A percentile compares a stretch with the other conserved stretches of the same genome.
Conservation (phyloP, 2,888 invertebrate species). For the Zaprionus bogoriensis region DNA sequence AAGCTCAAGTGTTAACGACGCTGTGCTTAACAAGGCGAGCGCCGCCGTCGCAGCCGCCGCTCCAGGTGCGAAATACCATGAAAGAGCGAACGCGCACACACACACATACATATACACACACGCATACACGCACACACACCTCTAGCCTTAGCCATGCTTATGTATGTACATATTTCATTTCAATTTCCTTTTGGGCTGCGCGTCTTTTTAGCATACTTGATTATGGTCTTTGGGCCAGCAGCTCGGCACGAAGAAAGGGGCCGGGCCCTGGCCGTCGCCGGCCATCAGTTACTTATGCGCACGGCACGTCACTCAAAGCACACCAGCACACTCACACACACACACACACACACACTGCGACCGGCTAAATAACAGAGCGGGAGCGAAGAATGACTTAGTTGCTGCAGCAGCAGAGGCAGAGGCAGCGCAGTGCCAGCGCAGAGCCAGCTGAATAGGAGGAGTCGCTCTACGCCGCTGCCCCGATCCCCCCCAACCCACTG, state of each 20-base stretch:
- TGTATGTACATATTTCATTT: constrained; percentile 72
- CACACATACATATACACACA: constrained; percentile 12
- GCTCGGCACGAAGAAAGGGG: constrained; percentile 58
- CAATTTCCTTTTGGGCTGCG: constrained; percentile 78
- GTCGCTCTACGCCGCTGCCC: background rate
- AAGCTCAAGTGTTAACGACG: constrained; percentile 72
- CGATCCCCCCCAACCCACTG: background rate
- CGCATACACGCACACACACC: constrained; percentile 4
- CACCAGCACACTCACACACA: constrained; percentile 37
- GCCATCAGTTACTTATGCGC: constrained; percentile 78
- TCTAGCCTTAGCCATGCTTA: constrained; percentile 11
- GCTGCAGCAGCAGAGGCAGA: constrained; percentile 10
- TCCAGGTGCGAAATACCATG: constrained; percentile 78
- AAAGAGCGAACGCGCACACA: constrained; percentile 62
- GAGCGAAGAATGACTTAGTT: constrained; percentile 42
- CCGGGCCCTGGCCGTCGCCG: constrained; percentile 75
- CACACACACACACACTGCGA: constrained; percentile 22
- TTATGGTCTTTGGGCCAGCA: constrained; percentile 69
- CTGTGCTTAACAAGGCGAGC: constrained; percentile 76
- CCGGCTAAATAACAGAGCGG: constrained; percentile 74
- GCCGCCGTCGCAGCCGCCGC: constrained; percentile 66
- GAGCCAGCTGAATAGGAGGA: background rate
- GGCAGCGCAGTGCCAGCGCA: background rate
- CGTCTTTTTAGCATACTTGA: constrained; percentile 79
- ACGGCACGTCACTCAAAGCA: constrained; percentile 75